These are phyloP conservation scores for Laticauda laticaudata DNA, from an alignment of 2,113 vertebrate genomes.

Conservation along the genomic window DNA sequence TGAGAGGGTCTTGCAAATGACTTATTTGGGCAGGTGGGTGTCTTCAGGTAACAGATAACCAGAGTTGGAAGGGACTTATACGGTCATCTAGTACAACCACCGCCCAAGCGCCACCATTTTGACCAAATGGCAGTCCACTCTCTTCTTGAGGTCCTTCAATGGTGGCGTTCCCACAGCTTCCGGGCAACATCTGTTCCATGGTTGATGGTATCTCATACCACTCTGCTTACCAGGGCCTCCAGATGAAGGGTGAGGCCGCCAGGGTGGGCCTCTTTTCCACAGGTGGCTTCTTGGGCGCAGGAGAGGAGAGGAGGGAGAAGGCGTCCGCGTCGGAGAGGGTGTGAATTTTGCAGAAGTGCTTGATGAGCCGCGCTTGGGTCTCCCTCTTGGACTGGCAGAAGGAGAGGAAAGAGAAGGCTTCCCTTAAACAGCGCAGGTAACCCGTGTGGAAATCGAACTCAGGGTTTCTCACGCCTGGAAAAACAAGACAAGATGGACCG, in stretches of 20 bases:
- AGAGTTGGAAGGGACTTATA: too few relatives aligned
- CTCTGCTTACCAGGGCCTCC: slow-evolving; percentile 85
- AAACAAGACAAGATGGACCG: not conserved
- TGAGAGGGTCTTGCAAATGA: slow-evolving; percentile 46
- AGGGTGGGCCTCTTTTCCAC: slow-evolving; percentile 39
- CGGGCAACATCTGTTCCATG: too few relatives aligned
- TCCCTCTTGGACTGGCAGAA: slow-evolving; percentile 58
- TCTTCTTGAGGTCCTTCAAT: too few relatives aligned
- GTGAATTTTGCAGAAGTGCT: slow-evolving; percentile 65
- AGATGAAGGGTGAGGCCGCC: slow-evolving; percentile 55
- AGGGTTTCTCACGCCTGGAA: slow-evolving; percentile 26
- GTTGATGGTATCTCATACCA: too few relatives aligned
- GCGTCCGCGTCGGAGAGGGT: slow-evolving; percentile 26
- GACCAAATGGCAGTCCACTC: too few relatives aligned
- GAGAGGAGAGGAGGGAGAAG: not conserved
- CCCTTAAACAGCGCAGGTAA: slow-evolving; percentile 78
- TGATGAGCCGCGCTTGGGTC: slow-evolving; percentile 59
- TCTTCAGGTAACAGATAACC: not conserved
- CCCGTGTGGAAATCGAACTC: slow-evolving; percentile 72
- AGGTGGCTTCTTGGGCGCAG: slow-evolving; percentile 52
- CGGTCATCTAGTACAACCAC: too few relatives aligned
- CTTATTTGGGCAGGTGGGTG: slow-evolving; percentile 37
- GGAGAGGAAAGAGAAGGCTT: slow-evolving; percentile 77
- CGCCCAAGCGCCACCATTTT: too few relatives aligned
- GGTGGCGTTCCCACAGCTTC: too few relatives aligned